A percentile compares a stretch with the other conserved stretches of the same genome.
These are phyloP conservation scores for Cartodere bifasciata DNA, from an alignment of 2,888 invertebrate genomes.

Conservation along the genomic window DNA sequence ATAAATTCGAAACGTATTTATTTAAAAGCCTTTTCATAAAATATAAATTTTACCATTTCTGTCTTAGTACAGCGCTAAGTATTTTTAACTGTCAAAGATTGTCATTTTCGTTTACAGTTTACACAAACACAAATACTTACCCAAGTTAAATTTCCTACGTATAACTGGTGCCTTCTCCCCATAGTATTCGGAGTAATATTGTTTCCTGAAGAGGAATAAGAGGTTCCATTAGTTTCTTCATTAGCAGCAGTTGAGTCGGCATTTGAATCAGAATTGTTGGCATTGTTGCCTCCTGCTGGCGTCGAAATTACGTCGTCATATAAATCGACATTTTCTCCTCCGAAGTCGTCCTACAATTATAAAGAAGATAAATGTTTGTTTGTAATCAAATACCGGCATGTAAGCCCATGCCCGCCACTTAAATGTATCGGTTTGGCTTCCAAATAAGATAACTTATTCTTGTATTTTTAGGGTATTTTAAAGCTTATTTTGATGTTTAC, in stretches of 20 bases:
- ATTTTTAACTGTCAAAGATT: too few species aligned
- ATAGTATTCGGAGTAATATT: constrained; percentile 55
- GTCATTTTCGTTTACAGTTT: too few species aligned
- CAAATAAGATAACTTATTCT: too few species aligned
- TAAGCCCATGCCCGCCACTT: too few species aligned
- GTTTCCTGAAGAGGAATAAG: constrained; percentile 56
- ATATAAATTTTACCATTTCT: too few species aligned
- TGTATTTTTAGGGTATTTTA: too few species aligned
- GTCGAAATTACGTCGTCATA: constrained; percentile 92
- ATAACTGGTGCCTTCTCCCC: constrained; percentile 77
- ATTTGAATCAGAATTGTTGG: constrained; percentile 44
- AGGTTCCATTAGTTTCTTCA: constrained; percentile 60
- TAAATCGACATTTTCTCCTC: constrained; percentile 80
- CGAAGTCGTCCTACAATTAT: constrained; percentile 57
- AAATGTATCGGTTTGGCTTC: too few species aligned
- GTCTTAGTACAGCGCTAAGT: too few species aligned
- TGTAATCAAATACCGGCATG: too few species aligned
- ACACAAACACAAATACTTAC: too few species aligned
- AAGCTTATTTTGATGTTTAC: constrained; percentile 37
- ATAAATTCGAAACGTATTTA: constrained; percentile 27
- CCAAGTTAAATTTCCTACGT: constrained; percentile 98
- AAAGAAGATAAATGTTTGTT: too few species aligned
- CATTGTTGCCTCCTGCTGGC: constrained; percentile 49
- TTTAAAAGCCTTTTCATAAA: neutral
- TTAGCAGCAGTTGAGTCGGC: constrained; percentile 39